phyloP scores from a whole-genome alignment of 2,113 vertebrate species.

The Charina bottae region DNA sequence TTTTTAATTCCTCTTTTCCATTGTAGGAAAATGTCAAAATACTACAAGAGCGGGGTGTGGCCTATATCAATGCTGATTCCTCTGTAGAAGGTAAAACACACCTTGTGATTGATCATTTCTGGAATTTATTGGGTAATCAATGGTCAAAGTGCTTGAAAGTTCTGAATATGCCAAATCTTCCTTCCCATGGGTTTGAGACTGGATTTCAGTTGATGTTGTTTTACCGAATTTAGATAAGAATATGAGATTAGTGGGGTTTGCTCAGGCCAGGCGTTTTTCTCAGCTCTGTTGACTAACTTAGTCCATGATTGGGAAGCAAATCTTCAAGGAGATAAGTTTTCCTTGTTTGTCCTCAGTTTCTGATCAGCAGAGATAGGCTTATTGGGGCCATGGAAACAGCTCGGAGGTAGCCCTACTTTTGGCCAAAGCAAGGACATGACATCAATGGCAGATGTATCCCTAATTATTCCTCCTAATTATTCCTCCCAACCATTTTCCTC shows the following conservation, averaged over 20 bases:
- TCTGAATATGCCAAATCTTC: too few species aligned
- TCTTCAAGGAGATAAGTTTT: neutral
- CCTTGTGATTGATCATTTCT: neutral
- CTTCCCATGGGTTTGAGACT: too few species aligned
- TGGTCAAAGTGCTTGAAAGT: neutral
- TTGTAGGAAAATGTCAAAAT: conserved; percentile 89
- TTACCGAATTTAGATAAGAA: too few species aligned
- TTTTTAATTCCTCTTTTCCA: conserved; percentile 30
- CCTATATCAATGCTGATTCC: conserved; percentile 96
- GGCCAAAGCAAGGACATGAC: too few species aligned
- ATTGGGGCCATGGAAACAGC: neutral
- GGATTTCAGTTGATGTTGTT: too few species aligned
- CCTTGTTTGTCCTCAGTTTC: neutral
- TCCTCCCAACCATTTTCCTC: too few species aligned
- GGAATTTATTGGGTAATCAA: neutral
- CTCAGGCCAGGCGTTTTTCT: too few species aligned
- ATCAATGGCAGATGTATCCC: too few species aligned
- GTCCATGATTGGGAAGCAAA: neutral
- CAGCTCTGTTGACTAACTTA: neutral
- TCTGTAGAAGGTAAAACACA: conserved; percentile 85
- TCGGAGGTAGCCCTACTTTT: too few species aligned
- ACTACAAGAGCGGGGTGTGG: conserved; percentile 89
- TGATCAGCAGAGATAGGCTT: neutral
- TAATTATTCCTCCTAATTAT: too few species aligned
- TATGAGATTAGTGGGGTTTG: too few species aligned